Conservation (phyloP, 2,888 invertebrate species). For the Hesperia comma region DNA sequence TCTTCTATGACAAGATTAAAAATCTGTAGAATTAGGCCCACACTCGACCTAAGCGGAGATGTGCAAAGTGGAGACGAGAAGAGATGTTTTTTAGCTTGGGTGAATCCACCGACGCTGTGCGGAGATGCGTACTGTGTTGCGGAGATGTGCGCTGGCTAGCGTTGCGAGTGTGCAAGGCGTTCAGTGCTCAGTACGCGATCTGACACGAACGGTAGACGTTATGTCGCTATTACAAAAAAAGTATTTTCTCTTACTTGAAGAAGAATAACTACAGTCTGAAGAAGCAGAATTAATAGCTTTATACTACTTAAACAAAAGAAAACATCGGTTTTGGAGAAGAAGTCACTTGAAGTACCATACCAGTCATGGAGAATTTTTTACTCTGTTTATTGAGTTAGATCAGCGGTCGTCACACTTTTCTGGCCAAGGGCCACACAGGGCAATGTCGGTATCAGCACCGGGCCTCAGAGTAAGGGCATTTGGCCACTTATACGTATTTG, state of each 20-base stretch:
- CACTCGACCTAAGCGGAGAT: no score
- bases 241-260: slow-evolving; percentile 38
- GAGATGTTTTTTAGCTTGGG: slow-evolving; percentile 5
- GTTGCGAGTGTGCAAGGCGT: slow-evolving; percentile 24
- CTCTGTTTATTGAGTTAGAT: slow-evolving; percentile 40
- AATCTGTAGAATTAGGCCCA: no score
- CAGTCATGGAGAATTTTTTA: slow-evolving; percentile 40
- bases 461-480: no score
- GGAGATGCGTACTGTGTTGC: slow-evolving; percentile 23
- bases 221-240: slow-evolving; percentile 41
- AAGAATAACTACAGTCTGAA: slow-evolving; percentile 28
- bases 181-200: no score
- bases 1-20: no score
- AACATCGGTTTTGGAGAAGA: no score
- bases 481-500: no score
- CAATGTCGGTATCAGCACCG: no score
- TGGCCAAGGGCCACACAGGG: no score
- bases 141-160: slow-evolving; percentile 23
- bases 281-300: slow-evolving; percentile 28
- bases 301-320: slow-evolving; percentile 29
- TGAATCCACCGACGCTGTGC: slow-evolving; percentile 23
- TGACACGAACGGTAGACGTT: slow-evolving; percentile 41
- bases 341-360: slow-evolving; percentile 20
- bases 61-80: no score
- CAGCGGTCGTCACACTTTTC: no score